phyloP scores from a whole-genome alignment of 2,113 vertebrate genomes.

The Atherinomorus stipes region DNA sequence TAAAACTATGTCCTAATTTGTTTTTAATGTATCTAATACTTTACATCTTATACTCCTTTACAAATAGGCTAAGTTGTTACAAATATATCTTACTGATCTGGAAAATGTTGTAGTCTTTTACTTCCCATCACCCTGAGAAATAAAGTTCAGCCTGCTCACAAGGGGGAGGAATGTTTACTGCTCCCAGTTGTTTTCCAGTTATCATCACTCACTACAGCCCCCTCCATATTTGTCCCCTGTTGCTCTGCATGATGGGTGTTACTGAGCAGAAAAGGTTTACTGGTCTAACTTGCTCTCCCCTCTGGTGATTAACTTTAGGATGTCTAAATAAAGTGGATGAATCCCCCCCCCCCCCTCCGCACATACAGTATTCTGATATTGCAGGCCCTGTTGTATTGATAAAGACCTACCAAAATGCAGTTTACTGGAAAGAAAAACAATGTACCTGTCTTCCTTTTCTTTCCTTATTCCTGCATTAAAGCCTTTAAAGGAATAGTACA shows the following conservation, averaged over 20 bases:
- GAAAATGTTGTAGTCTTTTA: conserved; percentile 62
- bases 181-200: conserved; percentile 77
- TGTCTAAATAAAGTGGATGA: neutral
- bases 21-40: conserved; percentile 27
- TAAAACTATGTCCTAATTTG: conserved; percentile 13
- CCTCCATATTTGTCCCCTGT: conserved; percentile 21
- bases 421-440: no score
- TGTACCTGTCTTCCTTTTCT: no score
- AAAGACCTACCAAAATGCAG: no score
- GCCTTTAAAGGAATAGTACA: no score
- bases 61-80: conserved; percentile 33
- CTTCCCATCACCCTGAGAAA: conserved; percentile 64
- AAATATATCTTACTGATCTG: conserved; percentile 57
- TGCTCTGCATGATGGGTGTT: conserved; percentile 37
- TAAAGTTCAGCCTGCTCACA: conserved; percentile 64
- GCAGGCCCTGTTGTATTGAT: no score
- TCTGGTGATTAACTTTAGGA: conserved; percentile 9
- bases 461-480: no score
- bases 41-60: conserved; percentile 25
- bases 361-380: no score
- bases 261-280: conserved; percentile 7
- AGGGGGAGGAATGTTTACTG: conserved; percentile 65
- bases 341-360: neutral
- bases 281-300: conserved; percentile 1
- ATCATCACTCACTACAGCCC: conserved; percentile 55